Evolutionary conservation across 2,888 invertebrate genomes (phyloP), one percentile per base, ranked within the genome.

Genomic region (Salpingus planirostris): DNA sequence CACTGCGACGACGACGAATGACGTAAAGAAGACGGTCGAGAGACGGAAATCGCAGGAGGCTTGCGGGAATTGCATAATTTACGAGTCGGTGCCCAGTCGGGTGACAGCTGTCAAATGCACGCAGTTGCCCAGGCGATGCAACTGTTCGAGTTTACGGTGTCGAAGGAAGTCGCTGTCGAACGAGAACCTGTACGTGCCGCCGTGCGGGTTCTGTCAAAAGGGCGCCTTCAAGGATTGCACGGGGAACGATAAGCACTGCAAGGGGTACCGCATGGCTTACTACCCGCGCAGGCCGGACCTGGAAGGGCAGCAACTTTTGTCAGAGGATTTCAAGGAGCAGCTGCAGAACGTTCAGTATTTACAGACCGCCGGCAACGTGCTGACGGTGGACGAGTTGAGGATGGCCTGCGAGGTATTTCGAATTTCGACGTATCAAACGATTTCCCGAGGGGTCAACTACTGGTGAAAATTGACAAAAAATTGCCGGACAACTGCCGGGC

Each of bases 271-370:
- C 13, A 54, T 54, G 27, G 62, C 64, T 4, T 55, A 53, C 34
- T 64, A 61, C 47, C 61, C 64, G 2, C 37, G 62, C 24, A 62
- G 64, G 33, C 56, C 68, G 44, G 60, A 70, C 69, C 2, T 70
- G 59, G 74, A 49, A 70, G 15, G 7, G 3, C 77, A 79, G 0
- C 78, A 78, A 39, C 73, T 79, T 1, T 50, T 81, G 1, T 78
- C 78, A 0, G 80, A 80, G 54, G 81, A 81, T 50, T 81, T 81
- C 42, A 72, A 80, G 49, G 59, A 78, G 36, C 81, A 82, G 54
- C 60, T 81, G 41, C 80, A 80, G 12, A 80, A 80, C 50, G 76
- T 81, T 60, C 80, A 81, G 49, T 77, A 80, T 55, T 54, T 81
- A 4, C 80, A 81, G 46, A 81, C 78, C 41, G 80, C 80, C 0